Conservation (phyloP, 2,888 invertebrate genomes). For the Tenthredo amoena region DNA sequence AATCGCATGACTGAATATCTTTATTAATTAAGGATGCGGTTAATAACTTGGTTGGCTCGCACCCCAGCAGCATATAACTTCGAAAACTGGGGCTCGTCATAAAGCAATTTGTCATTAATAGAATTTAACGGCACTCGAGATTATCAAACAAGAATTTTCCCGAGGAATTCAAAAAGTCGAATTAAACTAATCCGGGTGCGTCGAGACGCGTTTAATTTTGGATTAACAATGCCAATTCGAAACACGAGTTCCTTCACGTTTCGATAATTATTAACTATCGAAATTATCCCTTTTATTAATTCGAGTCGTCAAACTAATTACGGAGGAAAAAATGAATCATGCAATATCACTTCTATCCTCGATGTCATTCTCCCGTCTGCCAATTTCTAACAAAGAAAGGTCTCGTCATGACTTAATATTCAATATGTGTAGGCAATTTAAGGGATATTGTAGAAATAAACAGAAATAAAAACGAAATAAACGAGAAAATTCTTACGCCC, state of each 20-base stretch:
- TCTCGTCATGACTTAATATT: constrained; percentile 39
- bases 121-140: constrained; percentile 61
- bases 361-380: neutral
- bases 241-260: neutral
- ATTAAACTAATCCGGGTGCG: constrained; percentile 21
- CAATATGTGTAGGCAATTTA: constrained; percentile 50
- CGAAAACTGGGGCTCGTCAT: constrained; percentile 57
- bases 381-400: constrained; percentile 10
- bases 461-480: constrained; percentile 53
- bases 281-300: neutral
- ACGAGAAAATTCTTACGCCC: constrained; percentile 45
- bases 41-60: constrained; percentile 58
- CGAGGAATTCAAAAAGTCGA: constrained; percentile 24
- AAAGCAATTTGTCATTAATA: constrained; percentile 66
- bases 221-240: neutral
- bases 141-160: constrained; percentile 57
- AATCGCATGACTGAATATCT: constrained; percentile 59
- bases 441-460: constrained; percentile 54
- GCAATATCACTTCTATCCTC: neutral
- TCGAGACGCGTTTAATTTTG: constrained; percentile 37
- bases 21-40: constrained; percentile 62
- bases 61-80: constrained; percentile 53
- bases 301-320: neutral
- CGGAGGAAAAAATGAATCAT: neutral
- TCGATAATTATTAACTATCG: neutral